These are phyloP conservation scores for Hyla sarda DNA, from an alignment of 2,113 vertebrate genomes.

Conservation along the genomic window DNA sequence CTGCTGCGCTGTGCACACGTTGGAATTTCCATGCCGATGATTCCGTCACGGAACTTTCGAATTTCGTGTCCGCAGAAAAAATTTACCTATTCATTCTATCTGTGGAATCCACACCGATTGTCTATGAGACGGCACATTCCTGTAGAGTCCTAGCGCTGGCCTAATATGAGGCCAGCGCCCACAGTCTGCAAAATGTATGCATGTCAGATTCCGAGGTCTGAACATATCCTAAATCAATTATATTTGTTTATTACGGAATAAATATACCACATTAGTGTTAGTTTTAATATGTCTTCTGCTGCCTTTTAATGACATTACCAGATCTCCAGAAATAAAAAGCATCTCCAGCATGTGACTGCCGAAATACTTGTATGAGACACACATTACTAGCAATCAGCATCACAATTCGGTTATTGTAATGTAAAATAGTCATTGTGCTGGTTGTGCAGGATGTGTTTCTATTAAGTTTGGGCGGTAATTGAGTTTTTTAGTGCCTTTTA, in stretches of 20 bases:
- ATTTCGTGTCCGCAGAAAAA: too few species aligned
- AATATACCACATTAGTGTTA: not conserved
- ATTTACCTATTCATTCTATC: too few species aligned
- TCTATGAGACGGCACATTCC: too few species aligned
- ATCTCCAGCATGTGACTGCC: not conserved
- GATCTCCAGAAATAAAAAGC: not conserved
- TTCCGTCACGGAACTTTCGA: too few species aligned
- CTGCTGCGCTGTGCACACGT: too few species aligned
- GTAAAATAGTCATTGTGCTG: constrained; percentile 21
- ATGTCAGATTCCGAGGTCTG: too few species aligned
- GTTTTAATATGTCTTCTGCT: not conserved
- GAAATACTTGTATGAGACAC: not conserved
- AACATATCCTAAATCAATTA: not conserved
- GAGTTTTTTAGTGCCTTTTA: constrained; percentile 55
- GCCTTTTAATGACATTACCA: not conserved
- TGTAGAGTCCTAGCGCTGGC: too few species aligned
- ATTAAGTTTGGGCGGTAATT: constrained; percentile 53
- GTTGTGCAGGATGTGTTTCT: constrained; percentile 54
- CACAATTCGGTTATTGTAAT: constrained; percentile 34
- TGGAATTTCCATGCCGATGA: too few species aligned
- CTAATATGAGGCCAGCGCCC: too few species aligned
- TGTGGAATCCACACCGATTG: too few species aligned
- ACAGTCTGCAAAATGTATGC: too few species aligned
- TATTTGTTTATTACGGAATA: not conserved
- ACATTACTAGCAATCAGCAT: constrained; percentile 10